Conservation (phyloP, 2,888 invertebrate species). For the Stenchaetothrips biformis region DNA sequence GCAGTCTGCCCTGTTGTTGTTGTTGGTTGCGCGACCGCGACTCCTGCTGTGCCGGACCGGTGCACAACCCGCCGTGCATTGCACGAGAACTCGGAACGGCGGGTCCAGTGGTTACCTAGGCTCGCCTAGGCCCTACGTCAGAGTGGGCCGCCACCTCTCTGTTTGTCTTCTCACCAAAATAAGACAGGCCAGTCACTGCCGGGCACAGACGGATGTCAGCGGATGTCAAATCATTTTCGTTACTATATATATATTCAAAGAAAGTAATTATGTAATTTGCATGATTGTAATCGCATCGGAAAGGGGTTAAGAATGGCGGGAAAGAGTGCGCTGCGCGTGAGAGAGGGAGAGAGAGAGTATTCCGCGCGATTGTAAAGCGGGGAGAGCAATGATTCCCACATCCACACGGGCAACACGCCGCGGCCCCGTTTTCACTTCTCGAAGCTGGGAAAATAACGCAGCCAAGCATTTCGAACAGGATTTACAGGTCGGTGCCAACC, state of each 20-base stretch:
- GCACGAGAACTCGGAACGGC: no score
- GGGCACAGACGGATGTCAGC: no score
- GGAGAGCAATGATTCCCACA: neutral
- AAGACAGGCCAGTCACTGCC: no score
- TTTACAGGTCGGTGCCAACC: neutral
- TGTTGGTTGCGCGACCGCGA: no score
- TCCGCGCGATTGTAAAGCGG: neutral
- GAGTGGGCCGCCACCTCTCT: neutral
- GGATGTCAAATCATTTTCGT: neutral
- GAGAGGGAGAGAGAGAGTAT: neutral
- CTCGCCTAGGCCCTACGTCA: no score
- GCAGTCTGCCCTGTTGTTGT: no score
- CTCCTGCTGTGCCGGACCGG: no score
- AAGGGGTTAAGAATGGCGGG: neutral
- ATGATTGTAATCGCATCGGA: neutral
- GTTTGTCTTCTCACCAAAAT: no score
- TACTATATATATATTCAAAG: neutral
- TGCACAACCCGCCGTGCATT: no score
- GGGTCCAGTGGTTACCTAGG: no score
- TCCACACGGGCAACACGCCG: neutral
- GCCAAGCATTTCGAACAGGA: neutral
- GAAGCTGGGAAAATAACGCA: constrained; percentile 3
- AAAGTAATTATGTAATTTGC: neutral
- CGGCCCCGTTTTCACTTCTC: neutral
- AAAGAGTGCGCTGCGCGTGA: no score